Evolutionary conservation across 1,140 invertebrate genomes (phyloP).

Genomic region (Drosophila novamexicana): DNA sequence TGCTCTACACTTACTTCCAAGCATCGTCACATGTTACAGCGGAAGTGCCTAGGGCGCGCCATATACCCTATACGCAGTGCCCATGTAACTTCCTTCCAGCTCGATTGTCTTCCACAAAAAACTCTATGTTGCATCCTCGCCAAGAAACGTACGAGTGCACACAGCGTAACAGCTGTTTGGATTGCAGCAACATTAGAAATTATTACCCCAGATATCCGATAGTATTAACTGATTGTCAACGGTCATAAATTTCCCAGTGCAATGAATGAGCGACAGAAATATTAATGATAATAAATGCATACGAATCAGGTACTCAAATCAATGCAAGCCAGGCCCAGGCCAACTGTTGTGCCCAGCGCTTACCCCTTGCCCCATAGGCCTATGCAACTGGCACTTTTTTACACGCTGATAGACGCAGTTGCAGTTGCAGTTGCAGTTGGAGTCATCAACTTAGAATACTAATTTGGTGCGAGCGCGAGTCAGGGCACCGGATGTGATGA

Average conservation of each 20-base stretch:
- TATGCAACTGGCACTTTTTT: constrained; percentile 58
- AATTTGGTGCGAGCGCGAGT: constrained; percentile 60
- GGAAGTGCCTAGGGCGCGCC: constrained; percentile 33
- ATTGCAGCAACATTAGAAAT: constrained; percentile 71
- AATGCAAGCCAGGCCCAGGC: constrained; percentile 27
- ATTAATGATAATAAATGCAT: constrained; percentile 72
- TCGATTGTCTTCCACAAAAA: constrained; percentile 46
- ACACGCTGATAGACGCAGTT: constrained; percentile 47
- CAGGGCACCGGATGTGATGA: constrained; percentile 74
- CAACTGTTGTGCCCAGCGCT: constrained; percentile 49
- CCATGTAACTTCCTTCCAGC: constrained; percentile 59
- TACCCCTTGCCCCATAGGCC: constrained; percentile 2
- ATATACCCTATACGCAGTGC: constrained; percentile 19
- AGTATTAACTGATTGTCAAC: constrained; percentile 80
- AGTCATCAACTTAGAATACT: constrained; percentile 75
- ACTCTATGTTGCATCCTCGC: constrained; percentile 63
- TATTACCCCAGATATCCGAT: constrained; percentile 82
- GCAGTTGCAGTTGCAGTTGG: constrained; percentile 26
- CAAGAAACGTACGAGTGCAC: constrained; percentile 19
- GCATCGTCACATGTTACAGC: constrained; percentile 28
- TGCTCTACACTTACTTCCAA: constrained; percentile 23
- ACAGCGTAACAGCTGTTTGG: constrained; percentile 48
- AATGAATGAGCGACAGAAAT: constrained; percentile 65
- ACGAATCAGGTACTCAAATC: constrained; percentile 64
- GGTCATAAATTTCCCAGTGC: constrained; percentile 68